Base-by-base conservation (phyloP, 1,140 invertebrate genomes). In the Drosophila busckii region DNA sequence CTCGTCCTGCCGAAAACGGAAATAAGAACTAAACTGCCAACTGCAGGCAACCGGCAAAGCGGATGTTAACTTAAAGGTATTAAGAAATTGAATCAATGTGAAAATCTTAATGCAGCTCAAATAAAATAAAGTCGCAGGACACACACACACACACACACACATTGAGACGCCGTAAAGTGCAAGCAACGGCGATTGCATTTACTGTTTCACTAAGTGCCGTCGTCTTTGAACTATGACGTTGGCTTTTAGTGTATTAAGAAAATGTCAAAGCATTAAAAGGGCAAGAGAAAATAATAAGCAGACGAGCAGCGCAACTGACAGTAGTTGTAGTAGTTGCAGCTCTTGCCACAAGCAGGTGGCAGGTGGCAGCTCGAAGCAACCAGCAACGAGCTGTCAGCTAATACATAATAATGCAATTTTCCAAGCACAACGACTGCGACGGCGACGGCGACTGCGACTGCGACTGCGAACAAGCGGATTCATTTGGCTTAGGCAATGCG, bases 21-120 rank as follows among this genome's bases (percentile, higher is more conserved):
- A 49, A 53, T 12, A 28, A 37, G 38, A 8, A 31, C 52, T 56
- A n/a, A n/a, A 5, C 22, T 44, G 20, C 5, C 10, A 32, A 32
- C 12, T 28, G 64, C 37, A 73, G 46, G 68, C 52, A 54, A 41
- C 54, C 73, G 54, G 64, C 73, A 71, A 82, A 69, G 68, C 73
- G 73, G 73, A 80, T 80, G 73, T 80, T 69, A 82, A 82, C 73
- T 80, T 80, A 82, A 80, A 82, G 75, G 65, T 80, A 82, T 80
- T 82, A 82, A 80, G 75, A 80, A 82, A 75, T 80, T 80, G 70
- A 80, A 80, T 80, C 75, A 80, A 82, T 70, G 69, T 82, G 48
- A 63, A 80, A 82, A 80, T 76, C 63, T 76, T 70, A 63, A n/a
- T n/a, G n/a, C n/a, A n/a, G n/a, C n/a, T n/a, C n/a, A n/a, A n/a